Percentiles rank a stretch among this genome's conserved stretches.
Conservation (phyloP, 2,113 vertebrate genomes). For the Cavia porcellus region DNA sequence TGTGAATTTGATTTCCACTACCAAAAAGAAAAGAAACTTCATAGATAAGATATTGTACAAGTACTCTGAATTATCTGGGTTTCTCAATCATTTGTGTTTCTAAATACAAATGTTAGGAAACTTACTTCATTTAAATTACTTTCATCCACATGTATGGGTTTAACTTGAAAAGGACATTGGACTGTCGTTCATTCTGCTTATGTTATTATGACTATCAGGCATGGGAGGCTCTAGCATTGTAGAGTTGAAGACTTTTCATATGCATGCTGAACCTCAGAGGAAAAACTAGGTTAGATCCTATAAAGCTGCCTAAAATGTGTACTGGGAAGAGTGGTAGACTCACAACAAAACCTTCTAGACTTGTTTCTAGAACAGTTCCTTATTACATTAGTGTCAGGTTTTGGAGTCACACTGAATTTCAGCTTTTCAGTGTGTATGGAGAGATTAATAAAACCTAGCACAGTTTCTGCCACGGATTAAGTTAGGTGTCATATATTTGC, state of each 20-base stretch:
- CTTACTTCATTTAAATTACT: not conserved
- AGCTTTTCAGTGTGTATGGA: not conserved
- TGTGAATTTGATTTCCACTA: too few relatives aligned
- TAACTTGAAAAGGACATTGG: not conserved
- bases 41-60: not conserved
- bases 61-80: not conserved
- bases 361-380: not conserved
- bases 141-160: not conserved
- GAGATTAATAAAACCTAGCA: not conserved
- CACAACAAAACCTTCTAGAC: not conserved
- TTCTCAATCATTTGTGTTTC: conserved; percentile 17
- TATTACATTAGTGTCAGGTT: not conserved
- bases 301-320: rapidly evolving
- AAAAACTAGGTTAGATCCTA: not conserved
- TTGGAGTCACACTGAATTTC: not conserved
- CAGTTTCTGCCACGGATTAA: not conserved
- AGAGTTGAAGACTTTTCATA: not conserved
- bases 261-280: not conserved
- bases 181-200: not conserved
- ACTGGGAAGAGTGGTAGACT: not conserved
- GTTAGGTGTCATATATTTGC: not conserved
- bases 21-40: not conserved
- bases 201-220: not conserved
- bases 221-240: not conserved
- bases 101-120: not conserved